Evolutionary conservation across 2,113 vertebrate genomes (phyloP).

Genomic region (Puntigrus tetrazona): DNA sequence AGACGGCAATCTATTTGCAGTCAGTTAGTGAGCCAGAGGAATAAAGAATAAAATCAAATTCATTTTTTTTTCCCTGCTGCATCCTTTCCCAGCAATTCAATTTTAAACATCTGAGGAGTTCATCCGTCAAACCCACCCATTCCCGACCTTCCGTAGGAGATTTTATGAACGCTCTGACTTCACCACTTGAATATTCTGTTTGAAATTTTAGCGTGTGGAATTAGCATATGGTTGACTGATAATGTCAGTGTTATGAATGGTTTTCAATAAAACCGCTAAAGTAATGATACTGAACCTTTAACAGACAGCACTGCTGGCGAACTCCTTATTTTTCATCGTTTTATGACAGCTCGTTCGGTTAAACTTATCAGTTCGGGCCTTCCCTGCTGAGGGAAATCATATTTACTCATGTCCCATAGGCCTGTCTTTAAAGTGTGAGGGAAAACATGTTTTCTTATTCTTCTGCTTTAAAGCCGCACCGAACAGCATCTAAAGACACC

Average conservation of each 20-base stretch:
- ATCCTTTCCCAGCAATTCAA: conserved; percentile 51
- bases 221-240: conserved; percentile 51
- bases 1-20: conserved; percentile 1
- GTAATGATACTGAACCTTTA: conserved; percentile 44
- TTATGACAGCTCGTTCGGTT: conserved; percentile 42
- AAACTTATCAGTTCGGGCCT: conserved; percentile 30
- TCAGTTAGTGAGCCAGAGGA: not conserved
- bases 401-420: conserved; percentile 29
- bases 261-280: conserved; percentile 51
- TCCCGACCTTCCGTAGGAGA: conserved; percentile 28
- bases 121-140: conserved; percentile 43
- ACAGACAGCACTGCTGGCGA: conserved; percentile 20
- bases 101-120: conserved; percentile 50
- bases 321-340: conserved; percentile 45
- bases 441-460: conserved; percentile 18
- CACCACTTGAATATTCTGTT: conserved; percentile 50
- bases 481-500: not conserved
- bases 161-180: conserved; percentile 47
- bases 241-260: conserved; percentile 49
- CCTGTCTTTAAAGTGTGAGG: not conserved
- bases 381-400: conserved; percentile 22
- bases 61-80: conserved; percentile 25
- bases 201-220: conserved; percentile 31
- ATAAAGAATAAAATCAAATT: conserved; percentile 31
- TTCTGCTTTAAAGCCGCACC: not conserved